These are phyloP conservation scores for Scolopax rusticola DNA, from an alignment of 2,797 vertebrate genomes.

Conservation along the genomic window DNA sequence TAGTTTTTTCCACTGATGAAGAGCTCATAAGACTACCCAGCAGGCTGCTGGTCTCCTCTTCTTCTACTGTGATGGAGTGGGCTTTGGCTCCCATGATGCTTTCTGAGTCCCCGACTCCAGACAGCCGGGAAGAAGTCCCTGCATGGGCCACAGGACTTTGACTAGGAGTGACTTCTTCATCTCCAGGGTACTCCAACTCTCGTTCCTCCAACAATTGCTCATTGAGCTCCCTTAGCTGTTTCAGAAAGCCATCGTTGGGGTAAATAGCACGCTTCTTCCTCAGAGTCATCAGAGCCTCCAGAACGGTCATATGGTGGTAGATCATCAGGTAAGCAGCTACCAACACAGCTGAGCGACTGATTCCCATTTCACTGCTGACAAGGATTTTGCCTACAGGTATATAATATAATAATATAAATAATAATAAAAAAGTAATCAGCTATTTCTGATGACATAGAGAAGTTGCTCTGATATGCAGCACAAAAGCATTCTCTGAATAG, in stretches of 20 bases:
- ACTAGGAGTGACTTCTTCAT: constrained; percentile 81
- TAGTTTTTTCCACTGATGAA: constrained; percentile 63
- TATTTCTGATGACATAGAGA: background rate
- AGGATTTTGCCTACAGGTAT: constrained; percentile 89
- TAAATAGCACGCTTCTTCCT: constrained; percentile 91
- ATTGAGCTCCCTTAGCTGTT: constrained; percentile 93
- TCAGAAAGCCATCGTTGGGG: constrained; percentile 95
- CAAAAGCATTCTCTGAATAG: background rate
- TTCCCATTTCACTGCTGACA: constrained; percentile 97
- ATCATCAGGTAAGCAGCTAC: constrained; percentile 97
- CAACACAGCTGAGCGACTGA: constrained; percentile 91
- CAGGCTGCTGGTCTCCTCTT: constrained; percentile 87
- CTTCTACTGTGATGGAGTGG: constrained; percentile 89
- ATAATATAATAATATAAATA: too few species aligned
- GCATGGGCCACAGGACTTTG: constrained; percentile 85
- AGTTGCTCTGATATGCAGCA: background rate
- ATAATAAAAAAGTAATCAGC: constrained; percentile 11
- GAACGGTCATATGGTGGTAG: constrained; percentile 93
- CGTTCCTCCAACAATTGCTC: constrained; percentile 92
- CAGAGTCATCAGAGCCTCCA: constrained; percentile 90
- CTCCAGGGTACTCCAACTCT: constrained; percentile 76
- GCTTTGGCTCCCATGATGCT: constrained; percentile 85
- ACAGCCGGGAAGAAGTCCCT: constrained; percentile 72
- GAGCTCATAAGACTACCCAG: constrained; percentile 84
- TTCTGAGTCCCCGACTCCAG: constrained; percentile 61